Conservation (phyloP, 2,888 invertebrate genomes). For the Saturnia pavonia region DNA sequence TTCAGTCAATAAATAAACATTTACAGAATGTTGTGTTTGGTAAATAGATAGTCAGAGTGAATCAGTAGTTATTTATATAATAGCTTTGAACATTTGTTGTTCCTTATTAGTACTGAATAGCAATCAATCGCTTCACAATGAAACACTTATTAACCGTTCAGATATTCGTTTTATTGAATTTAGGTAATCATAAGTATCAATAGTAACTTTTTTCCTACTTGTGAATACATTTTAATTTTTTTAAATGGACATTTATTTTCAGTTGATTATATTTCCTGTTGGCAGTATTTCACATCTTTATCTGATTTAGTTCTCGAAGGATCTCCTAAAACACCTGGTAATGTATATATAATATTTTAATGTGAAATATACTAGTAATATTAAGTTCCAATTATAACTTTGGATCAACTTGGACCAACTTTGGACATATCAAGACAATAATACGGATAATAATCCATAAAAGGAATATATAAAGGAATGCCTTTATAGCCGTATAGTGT, state of each 20-base stretch:
- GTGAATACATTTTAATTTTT: not conserved
- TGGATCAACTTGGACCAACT: too few relatives aligned
- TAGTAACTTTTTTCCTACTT: not conserved
- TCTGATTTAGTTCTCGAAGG: constrained; percentile 29
- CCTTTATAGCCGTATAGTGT: too few relatives aligned
- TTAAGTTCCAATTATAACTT: too few relatives aligned
- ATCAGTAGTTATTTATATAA: constrained; percentile 28
- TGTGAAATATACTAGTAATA: too few relatives aligned
- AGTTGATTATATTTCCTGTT: constrained; percentile 30
- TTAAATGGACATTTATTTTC: constrained; percentile 28
- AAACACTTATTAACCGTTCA: not conserved
- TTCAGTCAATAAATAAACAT: not conserved
- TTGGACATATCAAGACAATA: too few relatives aligned
- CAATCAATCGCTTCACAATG: not conserved
- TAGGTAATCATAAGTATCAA: constrained; percentile 7
- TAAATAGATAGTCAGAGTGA: constrained; percentile 1
- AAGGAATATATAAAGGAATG: too few relatives aligned
- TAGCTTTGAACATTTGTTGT: not conserved
- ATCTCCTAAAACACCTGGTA: constrained; percentile 28
- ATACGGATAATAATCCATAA: too few relatives aligned
- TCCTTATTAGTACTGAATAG: not conserved
- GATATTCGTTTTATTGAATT: not conserved
- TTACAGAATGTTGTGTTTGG: not conserved
- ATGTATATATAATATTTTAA: constrained; percentile 15
- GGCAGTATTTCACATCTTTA: constrained; percentile 42